Percentiles rank a stretch among this genome's conserved stretches.
phyloP scores from a whole-genome alignment of 92 coral and sea anemone species.

The Bergia puertoricense region DNA sequence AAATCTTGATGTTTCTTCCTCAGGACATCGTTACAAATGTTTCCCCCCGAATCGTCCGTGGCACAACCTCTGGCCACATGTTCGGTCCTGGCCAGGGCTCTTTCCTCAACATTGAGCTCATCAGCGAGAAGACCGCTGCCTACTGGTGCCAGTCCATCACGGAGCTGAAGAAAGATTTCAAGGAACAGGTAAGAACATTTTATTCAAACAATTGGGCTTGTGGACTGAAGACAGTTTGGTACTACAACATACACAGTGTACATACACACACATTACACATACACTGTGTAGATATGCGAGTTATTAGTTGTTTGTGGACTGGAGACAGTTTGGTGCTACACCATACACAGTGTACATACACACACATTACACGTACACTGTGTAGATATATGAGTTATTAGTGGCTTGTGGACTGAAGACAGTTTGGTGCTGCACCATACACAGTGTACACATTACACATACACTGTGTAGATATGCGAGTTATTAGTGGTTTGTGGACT shows the following conservation, averaged over 20 bases:
- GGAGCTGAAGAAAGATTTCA: constrained; percentile 90
- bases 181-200: constrained; percentile 65
- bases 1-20: not conserved
- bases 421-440: no score
- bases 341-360: no score
- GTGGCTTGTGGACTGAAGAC: not conserved
- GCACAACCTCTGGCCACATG: constrained; percentile 93
- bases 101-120: constrained; percentile 92
- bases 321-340: no score
- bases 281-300: no score
- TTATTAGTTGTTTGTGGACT: not conserved
- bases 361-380: no score
- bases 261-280: no score
- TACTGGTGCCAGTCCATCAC: constrained; percentile 96
- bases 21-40: constrained; percentile 92
- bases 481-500: not conserved
- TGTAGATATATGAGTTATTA: no score
- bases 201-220: not conserved
- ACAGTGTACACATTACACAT: no score
- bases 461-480: no score
- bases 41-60: constrained; percentile 98
- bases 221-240: not conserved
- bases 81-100: constrained; percentile 98
- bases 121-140: constrained; percentile 98
- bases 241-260: no score